Conservation (phyloP, 2,888 invertebrate genomes). For the Lagria hirta region DNA sequence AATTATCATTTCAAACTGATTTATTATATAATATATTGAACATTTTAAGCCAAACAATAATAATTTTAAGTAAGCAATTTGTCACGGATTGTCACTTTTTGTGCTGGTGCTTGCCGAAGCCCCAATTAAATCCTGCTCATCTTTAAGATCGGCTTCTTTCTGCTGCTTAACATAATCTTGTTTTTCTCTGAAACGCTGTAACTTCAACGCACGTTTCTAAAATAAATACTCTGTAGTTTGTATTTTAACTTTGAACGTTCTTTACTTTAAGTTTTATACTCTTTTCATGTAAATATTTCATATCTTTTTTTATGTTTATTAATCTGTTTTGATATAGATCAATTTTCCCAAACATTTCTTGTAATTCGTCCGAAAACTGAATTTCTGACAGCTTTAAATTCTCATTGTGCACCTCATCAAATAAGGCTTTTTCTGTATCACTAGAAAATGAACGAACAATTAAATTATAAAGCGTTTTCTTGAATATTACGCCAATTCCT, state of each 20-base stretch:
- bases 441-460: too few relatives aligned
- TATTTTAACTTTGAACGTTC: too few relatives aligned
- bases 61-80: too few relatives aligned
- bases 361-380: conserved; percentile 1
- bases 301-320: conserved; percentile 6
- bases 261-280: conserved; percentile 8
- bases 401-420: conserved; percentile 4
- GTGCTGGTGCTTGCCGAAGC: too few relatives aligned
- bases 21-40: too few relatives aligned
- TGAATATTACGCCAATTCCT: too few relatives aligned
- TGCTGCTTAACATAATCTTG: conserved; percentile 11
- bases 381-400: conserved; percentile 2
- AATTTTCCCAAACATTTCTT: conserved; percentile 1
- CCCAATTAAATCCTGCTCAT: background rate
- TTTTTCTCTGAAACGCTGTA: conserved; percentile 8
- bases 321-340: conserved; percentile 5
- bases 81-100: too few relatives aligned
- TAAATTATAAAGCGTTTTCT: too few relatives aligned
- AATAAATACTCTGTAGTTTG: too few relatives aligned
- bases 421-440: conserved; percentile 1
- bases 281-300: conserved; percentile 10
- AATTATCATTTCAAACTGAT: too few relatives aligned
- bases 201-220: conserved; percentile 11
- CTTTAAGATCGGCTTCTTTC: conserved; percentile 9
- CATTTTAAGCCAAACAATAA: too few relatives aligned